Evolutionary conservation across 2,113 vertebrate species (phyloP).

Genomic region (Odobenus rosmarus): DNA sequence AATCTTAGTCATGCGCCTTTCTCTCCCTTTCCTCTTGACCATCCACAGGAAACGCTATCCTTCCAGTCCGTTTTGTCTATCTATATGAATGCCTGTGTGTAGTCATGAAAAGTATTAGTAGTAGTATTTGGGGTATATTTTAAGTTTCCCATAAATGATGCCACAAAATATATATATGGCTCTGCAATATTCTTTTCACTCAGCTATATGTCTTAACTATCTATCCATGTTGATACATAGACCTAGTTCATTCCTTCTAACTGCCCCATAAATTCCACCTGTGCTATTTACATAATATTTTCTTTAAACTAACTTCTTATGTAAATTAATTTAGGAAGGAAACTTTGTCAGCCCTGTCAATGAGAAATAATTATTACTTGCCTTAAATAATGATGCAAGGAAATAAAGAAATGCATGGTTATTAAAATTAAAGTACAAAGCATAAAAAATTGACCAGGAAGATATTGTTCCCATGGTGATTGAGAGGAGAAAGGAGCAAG

Average conservation of each 20-base stretch:
- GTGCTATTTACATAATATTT: constrained; percentile 2
- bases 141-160: not conserved
- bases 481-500: not conserved
- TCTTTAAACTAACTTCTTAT: constrained; percentile 21
- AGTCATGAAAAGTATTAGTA: not conserved
- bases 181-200: not conserved
- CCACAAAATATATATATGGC: not conserved
- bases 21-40: not conserved
- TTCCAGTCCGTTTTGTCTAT: not conserved
- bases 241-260: not conserved
- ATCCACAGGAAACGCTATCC: not conserved
- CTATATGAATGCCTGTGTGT: not conserved
- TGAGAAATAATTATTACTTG: constrained; percentile 25
- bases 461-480: constrained; percentile 46
- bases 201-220: not conserved
- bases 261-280: not conserved
- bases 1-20: not conserved
- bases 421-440: constrained; percentile 41
- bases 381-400: constrained; percentile 52
- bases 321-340: constrained; percentile 42
- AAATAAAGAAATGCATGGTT: constrained; percentile 19
- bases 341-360: not conserved
- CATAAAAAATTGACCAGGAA: constrained; percentile 39
- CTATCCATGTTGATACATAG: not conserved
- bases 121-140: not conserved